A percentile compares a stretch with the other conserved stretches of the same genome.
These are phyloP conservation scores for Phenacoccus solenopsis DNA, from an alignment of 1,140 invertebrate species.

Conservation along the genomic window DNA sequence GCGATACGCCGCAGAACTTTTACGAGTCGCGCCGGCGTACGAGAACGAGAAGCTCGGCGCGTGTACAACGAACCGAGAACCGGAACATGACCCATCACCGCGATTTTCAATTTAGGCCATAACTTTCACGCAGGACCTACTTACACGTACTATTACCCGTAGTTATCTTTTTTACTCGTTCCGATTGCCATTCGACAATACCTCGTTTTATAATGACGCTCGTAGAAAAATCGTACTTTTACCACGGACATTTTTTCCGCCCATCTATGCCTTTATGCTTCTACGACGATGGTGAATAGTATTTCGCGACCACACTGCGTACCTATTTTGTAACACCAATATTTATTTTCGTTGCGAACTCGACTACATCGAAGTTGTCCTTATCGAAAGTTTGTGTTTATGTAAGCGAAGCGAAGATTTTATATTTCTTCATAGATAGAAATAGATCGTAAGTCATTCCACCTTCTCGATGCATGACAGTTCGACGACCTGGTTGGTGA, in stretches of 20 bases:
- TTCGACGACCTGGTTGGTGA: not conserved
- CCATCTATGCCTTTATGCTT: too few relatives aligned
- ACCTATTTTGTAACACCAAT: not conserved
- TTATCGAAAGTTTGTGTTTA: not conserved
- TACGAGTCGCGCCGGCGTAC: not conserved
- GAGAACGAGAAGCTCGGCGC: not conserved
- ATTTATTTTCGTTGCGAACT: not conserved
- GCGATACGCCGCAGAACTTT: not conserved
- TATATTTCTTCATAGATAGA: not conserved
- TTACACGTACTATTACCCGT: constrained; percentile 6
- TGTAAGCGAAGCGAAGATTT: not conserved
- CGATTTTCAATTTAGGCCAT: constrained; percentile 16
- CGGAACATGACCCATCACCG: constrained; percentile 15
- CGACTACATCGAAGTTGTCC: not conserved
- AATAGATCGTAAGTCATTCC: not conserved
- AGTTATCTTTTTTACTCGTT: not conserved
- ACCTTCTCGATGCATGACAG: not conserved
- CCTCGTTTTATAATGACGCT: not conserved
- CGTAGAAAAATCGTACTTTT: not conserved
- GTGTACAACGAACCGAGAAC: not conserved
- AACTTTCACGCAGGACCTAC: constrained; percentile 14
- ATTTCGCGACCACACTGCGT: too few relatives aligned
- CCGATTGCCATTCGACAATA: not conserved
- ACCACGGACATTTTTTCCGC: too few relatives aligned
- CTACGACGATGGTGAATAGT: too few relatives aligned